phyloP scores from a whole-genome alignment of 1,140 invertebrate genomes.

The Pomacea maculata region DNA sequence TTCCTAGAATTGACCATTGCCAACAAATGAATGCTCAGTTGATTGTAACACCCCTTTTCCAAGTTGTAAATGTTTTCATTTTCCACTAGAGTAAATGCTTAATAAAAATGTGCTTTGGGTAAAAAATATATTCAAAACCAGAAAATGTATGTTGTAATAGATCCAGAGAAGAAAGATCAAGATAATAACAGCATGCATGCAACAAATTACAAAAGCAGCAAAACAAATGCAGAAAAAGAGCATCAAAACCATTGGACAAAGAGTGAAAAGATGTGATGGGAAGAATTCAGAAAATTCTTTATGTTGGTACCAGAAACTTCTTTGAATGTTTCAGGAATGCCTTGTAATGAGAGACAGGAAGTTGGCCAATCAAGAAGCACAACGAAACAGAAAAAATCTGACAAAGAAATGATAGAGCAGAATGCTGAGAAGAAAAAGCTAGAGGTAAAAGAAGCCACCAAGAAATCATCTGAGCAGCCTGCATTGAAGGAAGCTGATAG shows the following conservation, averaged over 20 bases:
- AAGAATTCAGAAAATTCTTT: no score
- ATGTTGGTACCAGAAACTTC: no score
- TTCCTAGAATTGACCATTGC: no score
- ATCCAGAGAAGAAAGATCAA: neutral
- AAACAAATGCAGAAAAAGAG: neutral
- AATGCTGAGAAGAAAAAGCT: neutral
- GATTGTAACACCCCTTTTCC: no score
- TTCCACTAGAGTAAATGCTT: neutral
- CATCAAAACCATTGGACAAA: constrained; percentile 3
- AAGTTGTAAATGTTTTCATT: no score
- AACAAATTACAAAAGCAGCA: neutral
- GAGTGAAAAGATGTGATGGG: neutral
- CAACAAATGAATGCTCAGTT: no score
- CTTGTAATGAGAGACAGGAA: neutral
- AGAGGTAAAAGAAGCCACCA: neutral
- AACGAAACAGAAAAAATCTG: constrained; percentile 31
- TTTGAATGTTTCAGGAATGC: no score
- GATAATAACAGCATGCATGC: neutral
- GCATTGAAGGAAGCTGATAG: neutral
- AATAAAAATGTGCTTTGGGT: neutral
- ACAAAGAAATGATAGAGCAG: constrained; percentile 22
- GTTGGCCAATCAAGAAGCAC: neutral
- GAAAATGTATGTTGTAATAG: neutral
- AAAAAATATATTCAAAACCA: neutral
- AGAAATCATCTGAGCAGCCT: neutral